Base-by-base conservation (phyloP, 1,140 invertebrate genomes). In the Dendrolimus kikuchii region DNA sequence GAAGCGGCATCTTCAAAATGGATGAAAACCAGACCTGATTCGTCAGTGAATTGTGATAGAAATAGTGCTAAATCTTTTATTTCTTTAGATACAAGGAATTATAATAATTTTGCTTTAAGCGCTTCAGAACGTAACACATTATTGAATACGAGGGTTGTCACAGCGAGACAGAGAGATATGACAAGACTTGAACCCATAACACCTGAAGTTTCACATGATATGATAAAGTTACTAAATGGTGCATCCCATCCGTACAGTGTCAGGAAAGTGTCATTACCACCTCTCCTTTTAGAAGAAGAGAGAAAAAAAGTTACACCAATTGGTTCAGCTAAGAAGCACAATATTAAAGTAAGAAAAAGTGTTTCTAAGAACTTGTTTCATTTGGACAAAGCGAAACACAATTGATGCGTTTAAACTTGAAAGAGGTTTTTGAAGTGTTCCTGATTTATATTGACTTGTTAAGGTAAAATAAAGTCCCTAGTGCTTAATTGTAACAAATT, bases 1-100 rank as follows among this genome's bases (percentile, higher is more conserved):
- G 87, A 88, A 60, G 59, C 87, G 36, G 81, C 82, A n/a, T 88
- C 87, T 3, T 88, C 86, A 0, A 66, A 73, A 40, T 88, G 87
- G 87, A 80, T 84, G 79, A 71, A 74, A 46, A 57, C 65, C 2
- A 61, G 80, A 49, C 81, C 81, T 5, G 79, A 84, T 44, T 83
- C 81, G 2, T 83, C 83, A 6, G 45, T 74, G 2, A 74, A 80
- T 54, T 77, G 63, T 66, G 79, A 76, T 58, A 74, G 83, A 49
- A 81, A 76, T 60, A 86, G 82, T 67, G 82, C 82, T 41, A 86
- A 86, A 53, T 82, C 81, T 40, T 86, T 77, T 62, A 74, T 80
- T 36, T 86, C 82, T 9, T 63, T 84, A 37, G 82, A 84, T 40
- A 70, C 75, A 9, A 77, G 66, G 46, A 84, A 74, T 59, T 76